A percentile compares a stretch with the other conserved stretches of the same genome.
phyloP scores from a whole-genome alignment of 2,797 vertebrate genomes.

The Loris lydekkerianus region DNA sequence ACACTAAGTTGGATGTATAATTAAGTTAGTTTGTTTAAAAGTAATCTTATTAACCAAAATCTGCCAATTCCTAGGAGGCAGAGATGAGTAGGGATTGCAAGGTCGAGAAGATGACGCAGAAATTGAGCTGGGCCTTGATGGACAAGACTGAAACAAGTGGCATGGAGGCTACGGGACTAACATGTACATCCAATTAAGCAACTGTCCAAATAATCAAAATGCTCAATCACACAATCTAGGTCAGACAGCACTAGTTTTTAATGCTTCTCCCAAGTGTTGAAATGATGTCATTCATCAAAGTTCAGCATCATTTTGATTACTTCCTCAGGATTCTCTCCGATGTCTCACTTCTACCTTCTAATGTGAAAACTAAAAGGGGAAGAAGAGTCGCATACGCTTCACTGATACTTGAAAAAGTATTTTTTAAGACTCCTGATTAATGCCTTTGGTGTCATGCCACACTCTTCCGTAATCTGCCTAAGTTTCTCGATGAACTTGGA shows the following conservation, averaged over 20 bases:
- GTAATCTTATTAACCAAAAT: constrained; percentile 19
- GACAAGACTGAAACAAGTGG: neutral
- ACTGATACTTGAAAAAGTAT: neutral
- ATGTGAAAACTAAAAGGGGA: neutral
- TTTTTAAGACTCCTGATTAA: neutral
- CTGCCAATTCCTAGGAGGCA: neutral
- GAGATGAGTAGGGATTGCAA: neutral
- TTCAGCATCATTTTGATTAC: neutral
- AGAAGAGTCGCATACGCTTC: neutral
- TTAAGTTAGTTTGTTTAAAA: constrained; percentile 46
- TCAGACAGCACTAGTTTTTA: neutral
- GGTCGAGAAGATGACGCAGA: constrained; percentile 17
- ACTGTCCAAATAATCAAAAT: neutral
- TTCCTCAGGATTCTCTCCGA: neutral
- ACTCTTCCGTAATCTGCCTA: neutral
- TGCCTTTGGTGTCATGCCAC: neutral
- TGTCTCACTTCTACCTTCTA: neutral
- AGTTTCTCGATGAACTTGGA: neutral
- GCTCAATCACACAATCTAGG: neutral
- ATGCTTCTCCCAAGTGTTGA: neutral
- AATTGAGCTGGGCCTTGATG: neutral
- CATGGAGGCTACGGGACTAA: neutral
- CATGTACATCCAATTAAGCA: neutral
- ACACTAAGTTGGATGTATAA: neutral
- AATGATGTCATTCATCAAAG: neutral